Base-by-base conservation (phyloP, 2,888 invertebrate genomes). In the Congeria kusceri region DNA sequence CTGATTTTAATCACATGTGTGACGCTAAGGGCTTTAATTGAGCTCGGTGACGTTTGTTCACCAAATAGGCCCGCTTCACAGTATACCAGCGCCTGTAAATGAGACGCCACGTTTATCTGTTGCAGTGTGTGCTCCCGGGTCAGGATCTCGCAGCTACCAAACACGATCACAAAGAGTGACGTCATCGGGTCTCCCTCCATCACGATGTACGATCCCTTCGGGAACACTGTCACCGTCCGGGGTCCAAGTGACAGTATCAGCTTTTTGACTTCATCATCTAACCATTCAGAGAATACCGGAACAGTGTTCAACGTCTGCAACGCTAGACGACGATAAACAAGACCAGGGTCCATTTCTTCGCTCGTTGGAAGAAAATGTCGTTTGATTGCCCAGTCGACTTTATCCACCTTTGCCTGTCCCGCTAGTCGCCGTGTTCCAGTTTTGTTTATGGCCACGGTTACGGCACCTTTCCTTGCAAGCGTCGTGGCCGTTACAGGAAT, bases 361-460 rank as follows among this genome's bases (percentile, higher is more conserved):
- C 77, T 75, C 0, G 72, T 77, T 4, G 87, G 87, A 9, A 87
- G 57, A 69, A 84, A 87, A 5, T 76, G 74, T n/a, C 75, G 65
- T 39, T 53, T 29, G 5, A 85, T 79, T 57, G 77, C 84, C 84
- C 83, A 85, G 49, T 85, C 87, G 5, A 84, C 77, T 39, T 39
- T 39, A 15, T 39, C 15, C 3, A 15, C 15, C 15, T 39, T 39
- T 5, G 9, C 39, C 9, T 11, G 13, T 39, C 13, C 39, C 15
- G 15, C 39, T 13, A 39, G 11, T 39, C 39, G 39, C 39, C 39
- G 39, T 15, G 39, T 39, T 47, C 28, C 4, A 74, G 39, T 15
- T 15, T 11, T 39, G 11, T 15, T 5, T 11, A 39, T 1, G 39
- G 15, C 39, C 3, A 39, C 68, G 1, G 68, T n/a, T 32, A 47